A percentile compares a stretch with the other conserved stretches of the same genome.
phyloP scores from a whole-genome alignment of 2,113 vertebrate genomes.

The Tricholaema leucomelas region DNA sequence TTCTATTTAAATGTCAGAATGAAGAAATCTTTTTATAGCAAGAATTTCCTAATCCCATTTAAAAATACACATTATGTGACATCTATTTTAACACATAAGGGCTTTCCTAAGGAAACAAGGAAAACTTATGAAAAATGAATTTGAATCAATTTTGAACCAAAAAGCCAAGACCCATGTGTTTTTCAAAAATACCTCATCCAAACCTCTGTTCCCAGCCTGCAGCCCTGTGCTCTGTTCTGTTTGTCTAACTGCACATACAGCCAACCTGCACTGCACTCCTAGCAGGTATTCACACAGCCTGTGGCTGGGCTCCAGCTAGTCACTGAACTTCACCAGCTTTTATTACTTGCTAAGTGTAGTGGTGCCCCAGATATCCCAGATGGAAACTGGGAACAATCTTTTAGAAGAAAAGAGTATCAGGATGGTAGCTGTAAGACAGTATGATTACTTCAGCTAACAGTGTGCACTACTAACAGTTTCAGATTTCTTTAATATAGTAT shows the following conservation, averaged over 20 bases:
- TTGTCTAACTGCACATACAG: background rate
- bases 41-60: background rate
- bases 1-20: background rate
- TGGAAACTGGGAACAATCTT: background rate
- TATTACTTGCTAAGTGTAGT: background rate
- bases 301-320: background rate
- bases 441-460: background rate
- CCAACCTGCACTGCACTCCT: background rate
- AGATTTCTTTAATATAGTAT: background rate
- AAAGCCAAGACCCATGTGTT: background rate
- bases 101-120: background rate
- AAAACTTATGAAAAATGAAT: background rate
- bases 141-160: background rate
- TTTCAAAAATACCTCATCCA: no score
- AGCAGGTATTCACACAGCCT: background rate
- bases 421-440: background rate
- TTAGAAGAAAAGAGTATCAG: background rate
- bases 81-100: background rate
- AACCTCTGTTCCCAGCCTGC: background rate
- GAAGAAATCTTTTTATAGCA: background rate
- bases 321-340: background rate
- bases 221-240: background rate
- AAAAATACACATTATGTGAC: background rate
- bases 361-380: background rate
- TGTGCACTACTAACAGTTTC: background rate